These are phyloP conservation scores for Cheilosia soror DNA, from an alignment of 2,888 invertebrate genomes.

Conservation along the genomic window DNA sequence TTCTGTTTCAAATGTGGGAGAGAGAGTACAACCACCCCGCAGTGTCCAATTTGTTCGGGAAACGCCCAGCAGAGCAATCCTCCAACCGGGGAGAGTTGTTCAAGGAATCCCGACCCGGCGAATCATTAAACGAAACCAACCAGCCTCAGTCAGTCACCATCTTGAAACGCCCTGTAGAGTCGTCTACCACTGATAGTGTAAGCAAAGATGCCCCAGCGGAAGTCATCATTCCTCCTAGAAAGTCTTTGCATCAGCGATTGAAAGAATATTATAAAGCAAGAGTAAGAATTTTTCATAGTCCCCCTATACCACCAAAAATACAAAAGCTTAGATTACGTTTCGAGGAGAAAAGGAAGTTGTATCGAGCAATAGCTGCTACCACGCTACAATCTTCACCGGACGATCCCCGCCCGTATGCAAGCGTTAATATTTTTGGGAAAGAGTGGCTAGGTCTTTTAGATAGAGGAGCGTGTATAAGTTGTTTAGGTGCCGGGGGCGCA, in stretches of 20 bases:
- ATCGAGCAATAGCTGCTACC: conserved; percentile 16
- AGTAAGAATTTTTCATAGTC: background rate
- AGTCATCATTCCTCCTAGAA: background rate
- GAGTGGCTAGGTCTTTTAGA: background rate
- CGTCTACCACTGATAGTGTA: background rate
- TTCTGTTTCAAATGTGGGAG: conserved; percentile 9
- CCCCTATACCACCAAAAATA: background rate
- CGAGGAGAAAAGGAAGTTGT: background rate
- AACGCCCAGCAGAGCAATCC: conserved; percentile 12
- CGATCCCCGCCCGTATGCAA: conserved; percentile 1
- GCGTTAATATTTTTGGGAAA: background rate
- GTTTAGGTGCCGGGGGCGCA: background rate
- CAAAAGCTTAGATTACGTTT: conserved; percentile 1
- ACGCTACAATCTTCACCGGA: background rate
- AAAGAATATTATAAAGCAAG: background rate
- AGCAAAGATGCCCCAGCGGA: background rate
- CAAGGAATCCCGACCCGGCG: conserved; percentile 1
- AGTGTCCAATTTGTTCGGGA: background rate
- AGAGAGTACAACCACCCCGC: background rate
- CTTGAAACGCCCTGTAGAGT: background rate
- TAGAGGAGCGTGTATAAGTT: background rate
- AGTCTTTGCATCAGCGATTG: background rate
- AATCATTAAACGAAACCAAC: background rate
- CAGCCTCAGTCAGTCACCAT: background rate
- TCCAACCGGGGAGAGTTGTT: conserved; percentile 8